Evolutionary conservation across 2,113 vertebrate species (phyloP), one percentile per base, ranked within the genome.

Genomic region (Hippotragus niger): DNA sequence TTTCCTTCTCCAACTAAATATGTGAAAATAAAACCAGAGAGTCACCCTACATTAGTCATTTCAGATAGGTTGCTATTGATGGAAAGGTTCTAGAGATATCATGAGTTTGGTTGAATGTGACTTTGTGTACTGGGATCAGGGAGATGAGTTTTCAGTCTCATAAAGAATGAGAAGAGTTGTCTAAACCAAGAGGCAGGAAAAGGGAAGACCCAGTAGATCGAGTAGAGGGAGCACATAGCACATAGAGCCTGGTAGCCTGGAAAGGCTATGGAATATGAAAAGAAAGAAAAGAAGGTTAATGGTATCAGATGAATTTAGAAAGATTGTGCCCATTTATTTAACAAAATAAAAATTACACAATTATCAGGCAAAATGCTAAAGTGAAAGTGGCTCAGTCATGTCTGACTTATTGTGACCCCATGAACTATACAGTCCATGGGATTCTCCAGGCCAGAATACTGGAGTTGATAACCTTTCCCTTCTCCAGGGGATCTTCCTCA

Each of bases 231-330:
- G 80, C 6, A 78, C 8, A 1, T 21, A 27, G 29, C 9, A 31
- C 1, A n/a, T n/a, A 27, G 53, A 58, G 3, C 1, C n/a, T 4
- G 8, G 1, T 45, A 57, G 9, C 7, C n/a, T 4, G 8, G 0
- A 64, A 88, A 55, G 19, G 47, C 17, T 45, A 16, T 8, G n/a
- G 31, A 90, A 29, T 6, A 50, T 0, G n/a, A 29, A 50, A 50
- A 19, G 43, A 31, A n/a, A n/a, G 10, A 23, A n/a, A 50, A 82
- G 23, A 45, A 8, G 9, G 4, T 9, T 74, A 45, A 1, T 36
- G 7, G 2, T 78, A 50, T 55, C 85, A 62, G 27, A 57, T 57
- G 16, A 19, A 14, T 47, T 80, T 60, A 40, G 19, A 85, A 81
- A 45, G 6, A 0, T 7, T 45, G 6, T 29, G 25, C 33, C 23